These are phyloP conservation scores for Melanocharis versteri DNA, from an alignment of 2,113 vertebrate species.

Conservation along the genomic window DNA sequence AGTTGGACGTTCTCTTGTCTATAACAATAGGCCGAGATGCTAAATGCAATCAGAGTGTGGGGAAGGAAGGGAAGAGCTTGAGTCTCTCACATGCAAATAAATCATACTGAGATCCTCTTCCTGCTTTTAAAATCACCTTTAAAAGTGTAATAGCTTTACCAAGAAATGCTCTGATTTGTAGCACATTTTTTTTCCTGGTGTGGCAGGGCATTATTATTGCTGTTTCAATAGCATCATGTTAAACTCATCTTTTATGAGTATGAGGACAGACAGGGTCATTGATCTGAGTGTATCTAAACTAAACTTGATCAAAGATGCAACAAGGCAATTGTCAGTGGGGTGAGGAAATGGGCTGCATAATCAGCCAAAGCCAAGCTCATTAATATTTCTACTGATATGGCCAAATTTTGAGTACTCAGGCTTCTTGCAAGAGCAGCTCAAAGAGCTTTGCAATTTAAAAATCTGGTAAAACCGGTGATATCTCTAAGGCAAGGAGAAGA, in stretches of 20 bases:
- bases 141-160: background rate
- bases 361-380: background rate
- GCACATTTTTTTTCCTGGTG: background rate
- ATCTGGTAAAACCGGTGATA: background rate
- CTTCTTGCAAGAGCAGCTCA: background rate
- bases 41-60: background rate
- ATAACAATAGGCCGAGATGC: background rate
- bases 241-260: background rate
- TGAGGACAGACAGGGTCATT: background rate
- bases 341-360: background rate
- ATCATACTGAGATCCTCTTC: background rate
- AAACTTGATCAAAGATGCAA: background rate
- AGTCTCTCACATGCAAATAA: background rate
- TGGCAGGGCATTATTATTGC: background rate
- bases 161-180: background rate
- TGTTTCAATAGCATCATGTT: background rate
- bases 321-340: background rate
- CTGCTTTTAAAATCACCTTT: background rate
- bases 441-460: background rate
- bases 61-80: background rate
- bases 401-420: background rate
- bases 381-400: background rate
- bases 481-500: background rate
- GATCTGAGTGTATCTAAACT: background rate
- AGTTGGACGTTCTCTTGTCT: constrained; percentile 54